A percentile compares a stretch with the other conserved stretches of the same genome.
Evolutionary conservation across 23 tunicate species (phyloP).

Genomic region (Styela clava): DNA sequence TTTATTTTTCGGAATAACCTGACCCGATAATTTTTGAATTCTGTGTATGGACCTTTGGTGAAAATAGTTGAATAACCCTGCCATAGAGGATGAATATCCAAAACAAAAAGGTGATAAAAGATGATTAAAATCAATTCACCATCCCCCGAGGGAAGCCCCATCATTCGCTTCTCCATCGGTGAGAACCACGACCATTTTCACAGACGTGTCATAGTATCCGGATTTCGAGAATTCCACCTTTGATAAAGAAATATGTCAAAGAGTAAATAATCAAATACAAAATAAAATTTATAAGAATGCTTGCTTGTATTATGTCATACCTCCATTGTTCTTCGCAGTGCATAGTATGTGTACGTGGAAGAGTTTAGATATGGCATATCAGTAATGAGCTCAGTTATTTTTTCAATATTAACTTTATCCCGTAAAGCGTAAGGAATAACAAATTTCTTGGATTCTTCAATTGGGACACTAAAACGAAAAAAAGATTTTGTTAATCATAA

Average conservation of each 20-base stretch:
- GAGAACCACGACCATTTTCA: conserved; percentile 12
- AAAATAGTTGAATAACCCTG: too few relatives aligned
- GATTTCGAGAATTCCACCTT: conserved; percentile 10
- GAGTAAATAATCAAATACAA: neutral
- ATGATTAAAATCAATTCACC: conserved; percentile 17
- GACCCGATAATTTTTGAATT: too few relatives aligned
- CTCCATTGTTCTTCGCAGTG: conserved; percentile 20
- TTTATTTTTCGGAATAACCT: too few relatives aligned
- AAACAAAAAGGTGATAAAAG: too few relatives aligned
- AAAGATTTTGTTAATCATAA: too few relatives aligned
- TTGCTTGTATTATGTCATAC: too few relatives aligned
- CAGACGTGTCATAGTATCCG: neutral
- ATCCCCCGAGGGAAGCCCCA: neutral
- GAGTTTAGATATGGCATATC: neutral
- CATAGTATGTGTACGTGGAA: conserved; percentile 18
- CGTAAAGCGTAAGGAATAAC: conserved; percentile 19
- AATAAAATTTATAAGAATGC: neutral
- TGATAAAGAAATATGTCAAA: too few relatives aligned
- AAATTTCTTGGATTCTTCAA: neutral
- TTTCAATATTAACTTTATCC: neutral
- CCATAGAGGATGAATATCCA: too few relatives aligned
- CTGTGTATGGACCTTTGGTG: too few relatives aligned
- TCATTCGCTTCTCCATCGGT: conserved; percentile 25
- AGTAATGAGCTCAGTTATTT: neutral
- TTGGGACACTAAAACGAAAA: neutral